These are phyloP conservation scores for Sebastes baramenuke DNA, from an alignment of 2,797 vertebrate genomes.

Conservation along the genomic window DNA sequence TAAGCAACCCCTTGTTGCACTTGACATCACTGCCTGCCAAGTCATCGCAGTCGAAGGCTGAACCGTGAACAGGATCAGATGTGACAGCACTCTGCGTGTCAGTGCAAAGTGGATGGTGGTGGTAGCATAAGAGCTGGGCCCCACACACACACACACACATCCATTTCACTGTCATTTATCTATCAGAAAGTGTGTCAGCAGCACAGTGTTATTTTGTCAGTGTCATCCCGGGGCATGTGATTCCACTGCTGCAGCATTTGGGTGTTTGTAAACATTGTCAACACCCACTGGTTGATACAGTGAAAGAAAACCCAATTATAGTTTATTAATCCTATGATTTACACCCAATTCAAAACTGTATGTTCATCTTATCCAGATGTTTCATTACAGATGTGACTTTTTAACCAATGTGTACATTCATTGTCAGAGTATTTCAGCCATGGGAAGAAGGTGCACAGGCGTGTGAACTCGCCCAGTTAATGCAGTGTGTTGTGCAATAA, in stretches of 20 bases:
- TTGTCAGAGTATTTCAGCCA: neutral
- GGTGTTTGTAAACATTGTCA: slow-evolving; percentile 56
- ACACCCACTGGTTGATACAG: slow-evolving; percentile 3
- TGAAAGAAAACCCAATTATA: neutral
- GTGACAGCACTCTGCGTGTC: slow-evolving; percentile 8
- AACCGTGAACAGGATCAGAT: slow-evolving; percentile 8
- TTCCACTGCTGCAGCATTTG: slow-evolving; percentile 10
- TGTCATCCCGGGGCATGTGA: slow-evolving; percentile 33
- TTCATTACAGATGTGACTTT: neutral
- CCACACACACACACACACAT: neutral
- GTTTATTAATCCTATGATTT: neutral
- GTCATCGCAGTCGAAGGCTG: slow-evolving; percentile 19
- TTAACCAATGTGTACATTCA: neutral
- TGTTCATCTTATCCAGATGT: neutral
- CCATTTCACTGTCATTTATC: slow-evolving; percentile 1
- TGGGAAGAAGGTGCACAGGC: neutral
- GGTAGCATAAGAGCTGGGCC: neutral
- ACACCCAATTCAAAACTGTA: neutral
- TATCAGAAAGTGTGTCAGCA: slow-evolving; percentile 4
- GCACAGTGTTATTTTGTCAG: slow-evolving; percentile 14
- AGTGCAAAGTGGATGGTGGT: neutral
- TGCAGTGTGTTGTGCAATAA: slow-evolving; percentile 22
- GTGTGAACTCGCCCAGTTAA: neutral
- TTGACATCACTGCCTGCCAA: slow-evolving; percentile 20
- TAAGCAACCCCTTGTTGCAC: slow-evolving; percentile 35